Percentiles rank a stretch among this genome's conserved stretches.
These are phyloP conservation scores for Aphelocoma californica DNA, from an alignment of 2,797 vertebrate genomes.

Conservation along the genomic window DNA sequence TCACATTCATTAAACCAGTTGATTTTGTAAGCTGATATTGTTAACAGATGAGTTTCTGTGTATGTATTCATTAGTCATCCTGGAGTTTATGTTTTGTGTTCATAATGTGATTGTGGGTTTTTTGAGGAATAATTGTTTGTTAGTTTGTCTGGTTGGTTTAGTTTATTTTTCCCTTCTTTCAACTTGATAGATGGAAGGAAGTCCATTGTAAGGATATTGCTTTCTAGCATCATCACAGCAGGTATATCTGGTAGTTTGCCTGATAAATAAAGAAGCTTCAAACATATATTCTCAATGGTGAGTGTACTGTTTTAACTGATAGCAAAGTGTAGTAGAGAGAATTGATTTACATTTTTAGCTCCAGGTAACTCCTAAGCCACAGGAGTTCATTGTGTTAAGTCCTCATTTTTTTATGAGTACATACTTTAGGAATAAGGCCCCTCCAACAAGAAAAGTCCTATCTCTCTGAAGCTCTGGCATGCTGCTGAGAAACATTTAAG, in stretches of 20 bases:
- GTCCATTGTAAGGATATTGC: not conserved
- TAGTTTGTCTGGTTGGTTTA: not conserved
- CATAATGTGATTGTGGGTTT: not conserved
- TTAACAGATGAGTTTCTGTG: not conserved
- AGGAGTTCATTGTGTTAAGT: not conserved
- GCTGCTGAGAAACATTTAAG: not conserved
- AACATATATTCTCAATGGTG: not conserved
- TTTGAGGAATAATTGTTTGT: not conserved
- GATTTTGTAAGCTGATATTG: not conserved
- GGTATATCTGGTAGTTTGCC: not conserved
- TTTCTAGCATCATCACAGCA: not conserved
- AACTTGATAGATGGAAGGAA: not conserved
- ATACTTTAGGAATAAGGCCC: not conserved
- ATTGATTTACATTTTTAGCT: not conserved
- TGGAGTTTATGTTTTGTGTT: not conserved
- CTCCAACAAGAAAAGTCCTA: not conserved
- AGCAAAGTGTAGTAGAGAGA: not conserved
- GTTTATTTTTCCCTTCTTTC: not conserved
- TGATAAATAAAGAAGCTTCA: not conserved
- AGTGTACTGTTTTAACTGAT: not conserved
- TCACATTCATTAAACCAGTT: not conserved
- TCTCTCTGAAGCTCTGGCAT: constrained; percentile 24
- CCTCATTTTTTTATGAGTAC: not conserved
- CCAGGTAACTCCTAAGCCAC: not conserved
- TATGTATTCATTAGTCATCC: not conserved